A percentile compares a stretch with the other conserved stretches of the same genome.
phyloP scores from a whole-genome alignment of 2,888 invertebrate species.

The Linnaemya tessellans region DNA sequence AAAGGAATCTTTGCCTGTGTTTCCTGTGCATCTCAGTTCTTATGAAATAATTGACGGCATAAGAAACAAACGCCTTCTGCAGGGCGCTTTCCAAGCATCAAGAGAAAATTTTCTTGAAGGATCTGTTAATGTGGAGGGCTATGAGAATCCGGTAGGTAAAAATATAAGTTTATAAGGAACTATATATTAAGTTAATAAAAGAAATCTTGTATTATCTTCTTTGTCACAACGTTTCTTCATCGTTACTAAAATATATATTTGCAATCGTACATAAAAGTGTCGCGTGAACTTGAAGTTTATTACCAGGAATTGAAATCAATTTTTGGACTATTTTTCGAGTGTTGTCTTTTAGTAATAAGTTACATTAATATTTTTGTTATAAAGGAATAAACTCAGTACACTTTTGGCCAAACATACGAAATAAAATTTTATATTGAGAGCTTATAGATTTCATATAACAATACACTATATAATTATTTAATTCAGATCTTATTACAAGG shows the following conservation, averaged over 20 bases:
- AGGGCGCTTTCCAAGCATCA: constrained; percentile 93
- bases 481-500: constrained; percentile 92
- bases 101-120: constrained; percentile 98
- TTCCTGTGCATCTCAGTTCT: constrained; percentile 93
- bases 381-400: no score
- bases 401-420: neutral
- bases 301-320: no score
- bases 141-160: constrained; percentile 89
- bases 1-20: constrained; percentile 87
- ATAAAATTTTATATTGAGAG: neutral
- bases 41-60: constrained; percentile 91
- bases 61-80: constrained; percentile 89
- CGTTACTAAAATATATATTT: no score
- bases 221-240: no score
- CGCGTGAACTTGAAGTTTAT: no score
- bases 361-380: no score
- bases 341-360: no score
- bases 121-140: constrained; percentile 90
- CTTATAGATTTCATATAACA: constrained; percentile 32
- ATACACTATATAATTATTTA: neutral
- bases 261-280: no score
- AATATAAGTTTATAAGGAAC: neutral
- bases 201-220: no score
- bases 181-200: no score
- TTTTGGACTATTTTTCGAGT: no score